phyloP scores from a whole-genome alignment of 2,113 vertebrate genomes.

The Trogon surrucura region DNA sequence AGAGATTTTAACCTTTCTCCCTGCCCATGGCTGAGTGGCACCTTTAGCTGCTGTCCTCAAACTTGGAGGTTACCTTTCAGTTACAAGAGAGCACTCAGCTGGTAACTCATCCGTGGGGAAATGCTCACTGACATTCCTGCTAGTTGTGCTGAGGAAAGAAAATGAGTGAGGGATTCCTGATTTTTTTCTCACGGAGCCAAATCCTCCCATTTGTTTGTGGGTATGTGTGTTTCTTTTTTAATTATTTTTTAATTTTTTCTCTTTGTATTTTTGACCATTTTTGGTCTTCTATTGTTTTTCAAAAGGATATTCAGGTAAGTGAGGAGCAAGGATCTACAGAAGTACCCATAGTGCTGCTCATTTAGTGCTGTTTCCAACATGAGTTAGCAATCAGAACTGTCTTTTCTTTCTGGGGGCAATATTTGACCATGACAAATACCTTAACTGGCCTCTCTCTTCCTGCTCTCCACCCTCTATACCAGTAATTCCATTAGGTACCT shows the following conservation, averaged over 20 bases:
- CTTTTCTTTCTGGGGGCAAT: neutral
- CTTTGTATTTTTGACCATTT: neutral
- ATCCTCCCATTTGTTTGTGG: neutral
- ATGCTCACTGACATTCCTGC: neutral
- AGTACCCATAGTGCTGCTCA: neutral
- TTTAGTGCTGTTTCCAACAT: neutral
- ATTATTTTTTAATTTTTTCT: neutral
- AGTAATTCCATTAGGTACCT: constrained; percentile 46
- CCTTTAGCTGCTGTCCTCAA: neutral
- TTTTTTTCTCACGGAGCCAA: neutral
- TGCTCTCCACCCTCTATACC: accelerated
- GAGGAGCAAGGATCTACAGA: neutral
- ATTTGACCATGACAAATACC: neutral
- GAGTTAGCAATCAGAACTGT: neutral
- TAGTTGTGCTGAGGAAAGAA: neutral
- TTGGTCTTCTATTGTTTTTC: neutral
- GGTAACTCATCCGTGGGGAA: neutral
- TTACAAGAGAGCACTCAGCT: neutral
- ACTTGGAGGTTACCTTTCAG: neutral
- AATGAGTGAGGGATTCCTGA: neutral
- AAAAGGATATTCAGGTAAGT: neutral
- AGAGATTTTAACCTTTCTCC: neutral
- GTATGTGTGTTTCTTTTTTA: neutral
- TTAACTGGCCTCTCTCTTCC: neutral
- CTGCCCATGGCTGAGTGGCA: neutral